Base-by-base conservation (phyloP, 1,140 invertebrate species). In the Coptotermes formosanus region DNA sequence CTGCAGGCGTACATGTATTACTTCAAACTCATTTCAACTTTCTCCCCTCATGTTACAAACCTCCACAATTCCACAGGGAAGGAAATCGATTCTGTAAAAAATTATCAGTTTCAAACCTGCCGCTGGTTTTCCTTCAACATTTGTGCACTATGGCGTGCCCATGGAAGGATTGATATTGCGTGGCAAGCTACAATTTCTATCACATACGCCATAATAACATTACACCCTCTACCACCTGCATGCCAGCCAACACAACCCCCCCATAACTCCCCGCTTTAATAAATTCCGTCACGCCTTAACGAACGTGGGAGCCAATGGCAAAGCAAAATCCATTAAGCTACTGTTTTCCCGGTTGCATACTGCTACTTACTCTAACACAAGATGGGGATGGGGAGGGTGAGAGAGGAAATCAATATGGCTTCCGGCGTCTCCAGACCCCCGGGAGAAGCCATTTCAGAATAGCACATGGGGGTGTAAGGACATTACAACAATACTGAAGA, bases 211-310 rank as follows among this genome's bases (percentile, higher is more conserved):
- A 75, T 75, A 75, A 75, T 75, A 75, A 75, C 64, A 75, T 75
- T 75, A 75, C 64, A 75, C 64, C 64, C 64, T 75, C 64, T 75
- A 30, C 64, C 64, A 75, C 64, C 64, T 75, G 64, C 64, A 75
- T 30, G 64, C 64, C 64, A 30, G 30, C 64, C 64, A 75, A 75
- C 64, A 75, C 64, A 16, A 8, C 19, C 52, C 32, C 59, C 30
- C 84, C 59, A 21, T 21, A 38, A 55, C 59, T 64, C 43, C 23
- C 59, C 85, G 23, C 64, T 82, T 82, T 85, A 85, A 82, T 85
- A 75, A 85, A 85, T 85, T 85, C 64, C 85, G 85, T 85, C 85
- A 85, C 85, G 85, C 85, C 85, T 85, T 59, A 69, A 85, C 85
- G 64, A 44, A 59, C 85, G 85, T 85, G 85, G 85, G 85, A 85